Evolutionary conservation across 2,113 vertebrate species (phyloP), one percentile per base, ranked within the genome.

Genomic region (Myotis lucifugus): DNA sequence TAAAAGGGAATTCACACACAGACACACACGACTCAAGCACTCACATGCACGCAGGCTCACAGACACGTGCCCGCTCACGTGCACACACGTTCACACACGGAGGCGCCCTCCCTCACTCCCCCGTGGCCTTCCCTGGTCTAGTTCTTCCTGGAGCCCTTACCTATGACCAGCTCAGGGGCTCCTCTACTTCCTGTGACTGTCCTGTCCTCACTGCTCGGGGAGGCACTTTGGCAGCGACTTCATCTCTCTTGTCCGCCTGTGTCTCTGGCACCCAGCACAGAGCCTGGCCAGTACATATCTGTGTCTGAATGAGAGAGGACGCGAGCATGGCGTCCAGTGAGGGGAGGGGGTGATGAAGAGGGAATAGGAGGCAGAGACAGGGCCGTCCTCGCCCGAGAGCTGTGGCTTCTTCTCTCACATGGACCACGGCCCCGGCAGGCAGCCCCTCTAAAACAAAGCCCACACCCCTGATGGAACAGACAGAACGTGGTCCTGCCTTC

Each of bases 361-460:
- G 37, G 25, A 11, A 14, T 23, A 48, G 17, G 27, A 25, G 37
- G 14, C 76, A 0, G 9, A 59, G 42, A 3, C 15, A 46, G 11
- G 8, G 21, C 14, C 0, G 3, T 10, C 23, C 48, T 25, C 2
- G 23, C 8, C 59, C 1, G 2, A 23, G 66, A 3, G n/a, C 76
- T 3, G 32, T 0, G 76, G 3, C 54, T 0, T 6, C 50, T n/a
- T 3, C 8, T 3, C 29, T 17, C 82, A 1, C 7, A 5, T 0
- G 27, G 77, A 1, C 52, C 40, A 1, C 3, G 21, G 5, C 37
- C 48, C n/a, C 29, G 1, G 5, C 3, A 1, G 32, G 37, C 34
- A 11, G 42, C 0, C 85, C 15, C 8, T 2, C 10, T 27, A 6
- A 6, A 1, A 5, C 0, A 21, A 42, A 52, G 17, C 37, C 14